These are phyloP conservation scores for Synergus japonicus DNA, from an alignment of 2,888 invertebrate species.

Conservation along the genomic window DNA sequence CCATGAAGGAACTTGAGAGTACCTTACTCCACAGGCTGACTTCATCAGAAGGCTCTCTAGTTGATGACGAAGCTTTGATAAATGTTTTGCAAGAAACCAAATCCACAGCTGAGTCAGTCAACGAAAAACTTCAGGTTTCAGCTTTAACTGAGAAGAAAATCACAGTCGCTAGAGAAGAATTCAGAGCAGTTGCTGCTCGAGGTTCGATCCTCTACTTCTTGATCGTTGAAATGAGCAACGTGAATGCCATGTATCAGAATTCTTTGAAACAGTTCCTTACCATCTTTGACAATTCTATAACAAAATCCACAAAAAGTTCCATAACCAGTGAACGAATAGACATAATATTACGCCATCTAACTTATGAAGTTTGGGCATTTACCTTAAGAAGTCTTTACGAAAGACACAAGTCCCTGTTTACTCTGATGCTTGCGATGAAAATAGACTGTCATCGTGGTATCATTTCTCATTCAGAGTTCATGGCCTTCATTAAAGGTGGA, in stretches of 20 bases:
- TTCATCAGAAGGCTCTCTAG: constrained; percentile 94
- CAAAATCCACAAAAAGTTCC: constrained; percentile 91
- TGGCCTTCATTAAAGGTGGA: constrained; percentile 97
- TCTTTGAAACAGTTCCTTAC: constrained; percentile 95
- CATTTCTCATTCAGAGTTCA: constrained; percentile 94
- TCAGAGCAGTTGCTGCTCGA: constrained; percentile 94
- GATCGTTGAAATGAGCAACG: constrained; percentile 98
- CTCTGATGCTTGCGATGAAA: constrained; percentile 96
- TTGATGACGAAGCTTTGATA: constrained; percentile 97
- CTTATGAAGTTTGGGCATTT: constrained; percentile 95
- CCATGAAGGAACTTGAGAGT: constrained; percentile 97
- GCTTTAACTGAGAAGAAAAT: constrained; percentile 97
- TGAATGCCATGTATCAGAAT: constrained; percentile 98
- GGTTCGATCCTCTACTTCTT: constrained; percentile 97
- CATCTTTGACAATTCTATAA: constrained; percentile 95
- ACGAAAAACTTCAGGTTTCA: constrained; percentile 94
- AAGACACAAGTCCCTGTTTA: constrained; percentile 94
- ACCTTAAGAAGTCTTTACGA: constrained; percentile 95
- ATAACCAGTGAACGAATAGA: constrained; percentile 91
- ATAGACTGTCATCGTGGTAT: constrained; percentile 91
- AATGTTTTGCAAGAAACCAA: constrained; percentile 90
- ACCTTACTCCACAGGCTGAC: constrained; percentile 94
- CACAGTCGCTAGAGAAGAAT: constrained; percentile 95
- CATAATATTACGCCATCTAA: constrained; percentile 93
- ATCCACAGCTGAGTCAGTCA: constrained; percentile 95